These are phyloP conservation scores for Diplogasteroides magnus DNA, from an alignment of 1,140 invertebrate species.

Conservation along the genomic window DNA sequence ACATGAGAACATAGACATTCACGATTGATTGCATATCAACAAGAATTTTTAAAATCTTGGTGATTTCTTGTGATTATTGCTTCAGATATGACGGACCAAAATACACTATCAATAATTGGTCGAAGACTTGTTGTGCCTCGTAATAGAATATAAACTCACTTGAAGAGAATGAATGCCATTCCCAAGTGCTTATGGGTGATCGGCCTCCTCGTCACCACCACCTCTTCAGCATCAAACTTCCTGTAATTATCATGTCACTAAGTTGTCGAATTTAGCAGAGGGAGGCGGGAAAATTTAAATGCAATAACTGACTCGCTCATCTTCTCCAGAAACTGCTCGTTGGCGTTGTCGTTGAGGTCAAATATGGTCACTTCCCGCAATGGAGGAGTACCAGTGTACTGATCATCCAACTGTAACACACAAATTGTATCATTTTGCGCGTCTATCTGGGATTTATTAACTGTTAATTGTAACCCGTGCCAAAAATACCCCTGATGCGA, in stretches of 20 bases:
- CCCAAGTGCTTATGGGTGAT: slow-evolving; percentile 24
- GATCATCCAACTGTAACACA: slow-evolving; percentile 12
- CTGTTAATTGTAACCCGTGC: no score
- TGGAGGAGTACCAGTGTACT: slow-evolving; percentile 57
- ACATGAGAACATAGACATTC: no score
- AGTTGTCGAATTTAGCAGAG: not conserved
- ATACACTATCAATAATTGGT: slow-evolving; percentile 11
- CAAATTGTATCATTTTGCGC: no score
- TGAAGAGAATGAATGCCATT: slow-evolving; percentile 35
- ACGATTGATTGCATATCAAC: no score
- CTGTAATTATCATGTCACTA: not conserved
- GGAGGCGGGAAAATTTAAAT: not conserved
- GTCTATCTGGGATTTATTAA: no score
- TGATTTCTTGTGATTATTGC: slow-evolving; percentile 10
- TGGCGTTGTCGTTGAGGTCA: slow-evolving; percentile 37
- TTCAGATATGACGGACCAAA: slow-evolving; percentile 5
- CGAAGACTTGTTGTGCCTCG: not conserved
- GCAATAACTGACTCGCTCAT: slow-evolving; percentile 31
- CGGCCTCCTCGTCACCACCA: slow-evolving; percentile 25
- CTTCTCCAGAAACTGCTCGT: slow-evolving; percentile 18
- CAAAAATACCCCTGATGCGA: no score
- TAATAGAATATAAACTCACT: not conserved
- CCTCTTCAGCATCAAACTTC: not conserved
- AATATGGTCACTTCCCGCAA: slow-evolving; percentile 31
- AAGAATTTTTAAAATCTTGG: no score